Evolutionary conservation across 2,888 invertebrate species (phyloP), one percentile per base, ranked within the genome.

Genomic region (Drosophila meridionalis): DNA sequence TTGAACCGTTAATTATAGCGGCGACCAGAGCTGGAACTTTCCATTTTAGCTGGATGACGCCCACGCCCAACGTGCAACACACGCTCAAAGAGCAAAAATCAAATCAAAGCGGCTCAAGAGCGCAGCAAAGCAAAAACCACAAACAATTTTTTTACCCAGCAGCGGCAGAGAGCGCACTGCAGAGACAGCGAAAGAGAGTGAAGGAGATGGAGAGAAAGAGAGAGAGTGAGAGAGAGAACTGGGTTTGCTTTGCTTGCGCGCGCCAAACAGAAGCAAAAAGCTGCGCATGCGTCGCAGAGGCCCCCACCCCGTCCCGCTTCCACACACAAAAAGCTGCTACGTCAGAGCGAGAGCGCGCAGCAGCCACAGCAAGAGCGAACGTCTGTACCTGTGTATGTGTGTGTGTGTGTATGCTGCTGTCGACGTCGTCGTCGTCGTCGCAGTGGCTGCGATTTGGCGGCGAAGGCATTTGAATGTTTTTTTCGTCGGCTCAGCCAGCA

Each of bases 391-490:
- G n/a, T n/a, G 43, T 38, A 11, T 36, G 36, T 57, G 43, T 56
- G 59, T 36, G 55, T 53, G 43, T 38, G 67, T 45, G 66, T 45
- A 55, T 26, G 55, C 53, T 42, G 48, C 55, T 47, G 50, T 26
- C 73, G 74, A 67, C 68, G 69, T 65, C 52, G 52, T 32, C 45
- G 45, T 45, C 45, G 75, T 68, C 66, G 69, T 70, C 76, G 81
- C 65, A 69, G 83, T 78, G 71, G 83, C 87, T 87, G 85, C 85
- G 85, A 87, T 84, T 85, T 85, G 81, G 67, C 85, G 83, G 83
- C 87, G 87, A 87, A 86, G 90, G 92, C 92, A 92, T 92, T 92
- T 92, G 83, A 85, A 86, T 87, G 91, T 92, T 92, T 92, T 92
- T 92, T 92, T 91, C 92, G 86, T 86, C 80, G 87, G 87, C 86